These are phyloP conservation scores for Tetrapedia diversipes DNA, from an alignment of 2,888 invertebrate species.

Conservation along the genomic window DNA sequence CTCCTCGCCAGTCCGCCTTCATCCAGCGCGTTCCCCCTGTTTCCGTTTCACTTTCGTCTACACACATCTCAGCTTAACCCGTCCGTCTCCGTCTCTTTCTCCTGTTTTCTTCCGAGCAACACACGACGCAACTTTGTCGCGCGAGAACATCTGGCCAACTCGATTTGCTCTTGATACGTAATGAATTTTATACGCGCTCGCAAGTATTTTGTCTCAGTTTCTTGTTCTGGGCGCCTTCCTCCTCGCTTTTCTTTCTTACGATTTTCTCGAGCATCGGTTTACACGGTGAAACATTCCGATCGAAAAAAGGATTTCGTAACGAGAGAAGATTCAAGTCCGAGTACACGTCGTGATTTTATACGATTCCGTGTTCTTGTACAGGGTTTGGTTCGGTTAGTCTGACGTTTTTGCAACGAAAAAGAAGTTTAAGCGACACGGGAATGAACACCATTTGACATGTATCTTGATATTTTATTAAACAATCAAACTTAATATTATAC, in stretches of 20 bases:
- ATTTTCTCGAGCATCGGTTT: not conserved
- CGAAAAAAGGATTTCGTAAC: too few relatives aligned
- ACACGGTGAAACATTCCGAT: too few relatives aligned
- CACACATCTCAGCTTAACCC: not conserved
- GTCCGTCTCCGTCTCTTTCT: conserved; percentile 6
- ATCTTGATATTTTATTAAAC: too few relatives aligned
- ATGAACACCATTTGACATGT: too few relatives aligned
- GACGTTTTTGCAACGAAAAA: not conserved
- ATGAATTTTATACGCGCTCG: too few relatives aligned
- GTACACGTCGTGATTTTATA: too few relatives aligned
- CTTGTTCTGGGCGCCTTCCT: not conserved
- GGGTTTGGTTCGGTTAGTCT: too few relatives aligned
- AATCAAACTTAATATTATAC: too few relatives aligned
- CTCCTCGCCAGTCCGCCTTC: too few relatives aligned
- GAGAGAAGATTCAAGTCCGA: too few relatives aligned
- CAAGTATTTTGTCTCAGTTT: not conserved
- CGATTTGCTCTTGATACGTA: conserved; percentile 27
- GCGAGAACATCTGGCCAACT: conserved; percentile 44
- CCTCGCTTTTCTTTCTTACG: not conserved
- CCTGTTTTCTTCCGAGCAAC: not conserved
- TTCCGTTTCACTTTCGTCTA: not conserved
- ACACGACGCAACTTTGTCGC: not conserved
- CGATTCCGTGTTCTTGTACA: too few relatives aligned
- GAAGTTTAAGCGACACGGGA: not conserved
- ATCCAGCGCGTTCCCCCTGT: not conserved